Base-by-base conservation (phyloP, 2,797 vertebrate species). In the Acomys russatus region DNA sequence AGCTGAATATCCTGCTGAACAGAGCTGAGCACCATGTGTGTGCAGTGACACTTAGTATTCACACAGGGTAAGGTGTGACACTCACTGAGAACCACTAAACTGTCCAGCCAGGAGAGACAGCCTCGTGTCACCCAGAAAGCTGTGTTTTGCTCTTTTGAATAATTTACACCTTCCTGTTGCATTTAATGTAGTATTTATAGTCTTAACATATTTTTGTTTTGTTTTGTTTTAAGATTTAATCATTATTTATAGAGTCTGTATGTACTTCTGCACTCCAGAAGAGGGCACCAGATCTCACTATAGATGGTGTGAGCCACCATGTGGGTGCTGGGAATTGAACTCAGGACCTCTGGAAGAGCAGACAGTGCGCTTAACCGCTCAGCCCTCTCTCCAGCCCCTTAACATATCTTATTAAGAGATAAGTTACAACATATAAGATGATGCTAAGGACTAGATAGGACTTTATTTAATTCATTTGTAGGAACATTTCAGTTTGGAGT, bases 391-490 rank as follows among this genome's bases (percentile, higher is more conserved):
- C n/a, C n/a, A n/a, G n/a, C 44, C 44, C 3, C 44, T 44, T 44
- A 23, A 80, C 78, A 22, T 84, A 90, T 83, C 71, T 73, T 92
- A 85, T 85, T 14, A 44, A 80, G 87, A 91, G 33, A 68, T 35
- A 90, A 85, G 3, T 22, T 80, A 33, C n/a, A 64, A 22, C 2
- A 1, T n/a, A 9, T 9, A 94, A 44, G 30, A 61, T 44, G 38
- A 8, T 51, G 8, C 3, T 64, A 66, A 59, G 6, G 63, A 33
- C 20, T 84, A 1, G n/a, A 92, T 35, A 91, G 9, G 28, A 73
- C 22, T 73, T 82, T 66, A 49, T 51, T 49, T 49, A 51, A 59
- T 82, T 15, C 64, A 80, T 74, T 76, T 85, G 33, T 33, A 76
- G 77, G 88, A 63, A 64, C 6, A 30, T 91, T 91, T 92, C 18